Evolutionary conservation across 2,888 invertebrate genomes (phyloP).

Genomic region (Lepetodrilus schrolli): DNA sequence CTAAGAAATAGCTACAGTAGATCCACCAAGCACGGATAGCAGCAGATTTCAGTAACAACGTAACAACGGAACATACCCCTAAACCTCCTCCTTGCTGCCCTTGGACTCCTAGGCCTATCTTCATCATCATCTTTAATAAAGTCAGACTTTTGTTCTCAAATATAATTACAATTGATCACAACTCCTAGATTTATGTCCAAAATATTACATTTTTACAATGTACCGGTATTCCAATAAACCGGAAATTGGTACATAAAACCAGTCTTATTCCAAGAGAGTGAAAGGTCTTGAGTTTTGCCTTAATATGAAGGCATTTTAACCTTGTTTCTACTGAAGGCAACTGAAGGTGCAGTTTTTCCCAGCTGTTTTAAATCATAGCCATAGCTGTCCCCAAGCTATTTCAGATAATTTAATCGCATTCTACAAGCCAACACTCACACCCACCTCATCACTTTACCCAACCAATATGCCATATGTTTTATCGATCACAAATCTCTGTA

Average conservation of each 20-base stretch:
- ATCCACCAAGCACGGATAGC: too few relatives aligned
- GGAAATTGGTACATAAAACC: too few relatives aligned
- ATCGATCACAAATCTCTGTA: neutral
- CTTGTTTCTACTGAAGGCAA: too few relatives aligned
- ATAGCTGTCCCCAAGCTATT: too few relatives aligned
- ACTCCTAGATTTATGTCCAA: too few relatives aligned
- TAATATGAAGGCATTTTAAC: neutral
- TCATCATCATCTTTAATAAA: constrained; percentile 24
- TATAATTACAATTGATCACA: too few relatives aligned
- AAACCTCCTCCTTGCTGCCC: neutral
- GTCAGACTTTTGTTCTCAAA: neutral
- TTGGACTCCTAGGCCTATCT: neutral
- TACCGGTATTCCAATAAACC: too few relatives aligned
- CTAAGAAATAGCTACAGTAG: too few relatives aligned
- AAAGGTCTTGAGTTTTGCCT: neutral
- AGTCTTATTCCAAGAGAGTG: neutral
- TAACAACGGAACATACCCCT: neutral
- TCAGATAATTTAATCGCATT: too few relatives aligned
- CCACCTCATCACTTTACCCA: neutral
- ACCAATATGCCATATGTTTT: neutral
- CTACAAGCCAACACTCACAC: neutral
- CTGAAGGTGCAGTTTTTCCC: too few relatives aligned
- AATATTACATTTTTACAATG: neutral
- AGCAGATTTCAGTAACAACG: too few relatives aligned
- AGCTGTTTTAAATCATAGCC: too few relatives aligned